Evolutionary conservation across 1,140 invertebrate genomes (phyloP).

Genomic region (Neodiprion fabricii): DNA sequence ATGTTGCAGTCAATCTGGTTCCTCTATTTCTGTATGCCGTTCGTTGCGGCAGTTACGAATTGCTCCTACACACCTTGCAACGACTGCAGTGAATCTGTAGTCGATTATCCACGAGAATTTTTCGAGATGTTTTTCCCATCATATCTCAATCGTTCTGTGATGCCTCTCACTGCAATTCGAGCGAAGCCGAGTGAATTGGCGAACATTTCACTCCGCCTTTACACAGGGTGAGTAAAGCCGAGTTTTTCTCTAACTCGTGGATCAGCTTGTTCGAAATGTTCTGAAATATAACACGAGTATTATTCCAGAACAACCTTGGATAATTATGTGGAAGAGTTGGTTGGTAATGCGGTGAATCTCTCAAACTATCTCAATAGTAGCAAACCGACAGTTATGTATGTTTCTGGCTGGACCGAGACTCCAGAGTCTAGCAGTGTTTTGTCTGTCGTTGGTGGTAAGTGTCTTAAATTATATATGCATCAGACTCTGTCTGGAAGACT

Average conservation of each 20-base stretch:
- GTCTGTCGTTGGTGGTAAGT: slow-evolving; percentile 44
- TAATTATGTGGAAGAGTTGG: slow-evolving; percentile 29
- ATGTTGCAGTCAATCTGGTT: no score
- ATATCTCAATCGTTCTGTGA: no score
- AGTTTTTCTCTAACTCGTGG: no score
- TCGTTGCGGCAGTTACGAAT: no score
- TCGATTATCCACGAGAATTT: no score
- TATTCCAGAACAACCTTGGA: slow-evolving; percentile 21
- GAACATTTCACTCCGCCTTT: slow-evolving; percentile 36
- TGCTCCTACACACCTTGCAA: no score
- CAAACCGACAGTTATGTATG: slow-evolving; percentile 48
- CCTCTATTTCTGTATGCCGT: no score
- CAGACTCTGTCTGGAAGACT: background rate
- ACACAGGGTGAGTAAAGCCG: slow-evolving; percentile 25
- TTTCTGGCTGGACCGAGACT: slow-evolving; percentile 52
- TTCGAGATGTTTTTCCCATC: no score
- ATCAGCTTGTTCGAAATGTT: no score
- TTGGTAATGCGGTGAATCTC: background rate
- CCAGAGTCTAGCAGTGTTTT: slow-evolving; percentile 37
- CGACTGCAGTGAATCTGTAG: no score
- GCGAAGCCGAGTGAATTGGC: slow-evolving; percentile 14
- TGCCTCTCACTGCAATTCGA: no score
- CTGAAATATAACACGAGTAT: no score
- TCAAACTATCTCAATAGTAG: slow-evolving; percentile 15
- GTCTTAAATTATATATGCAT: background rate